Evolutionary conservation across 2,797 vertebrate species (phyloP), one percentile per base, ranked within the genome.

Genomic region (Argentina silus): DNA sequence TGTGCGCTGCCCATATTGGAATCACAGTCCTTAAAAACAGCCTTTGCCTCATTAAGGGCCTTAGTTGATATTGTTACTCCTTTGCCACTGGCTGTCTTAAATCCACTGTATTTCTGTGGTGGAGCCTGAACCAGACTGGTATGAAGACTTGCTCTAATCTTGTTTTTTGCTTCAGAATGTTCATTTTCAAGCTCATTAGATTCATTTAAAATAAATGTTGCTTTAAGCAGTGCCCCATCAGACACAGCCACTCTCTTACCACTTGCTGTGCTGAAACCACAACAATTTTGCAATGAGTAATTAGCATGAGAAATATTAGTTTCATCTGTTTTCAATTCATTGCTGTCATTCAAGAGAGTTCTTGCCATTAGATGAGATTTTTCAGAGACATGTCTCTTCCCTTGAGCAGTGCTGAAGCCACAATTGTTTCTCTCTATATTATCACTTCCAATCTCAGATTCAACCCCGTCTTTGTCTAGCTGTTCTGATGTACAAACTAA

Each of bases 191-290:
- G 74, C 3, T 80, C 85, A 51, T 77, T n/a, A 55, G 80, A 86
- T 57, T 95, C 93, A 71, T 90, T 85, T 60, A 95, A 90, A 76
- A 94, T 79, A 17, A 72, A 70, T 68, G 93, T 93, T 12, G 92
- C 93, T 89, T 93, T 94, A 66, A 86, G 69, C 66, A 95, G 72
- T 51, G 93, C 88, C 27, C 81, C 90, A 84, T 92, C 79, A 70
- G 95, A 96, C 60, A 95, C 67, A 0, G 64, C 67, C 10, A 95
- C 91, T 11, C 74, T 90, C 75, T 94, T 94, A 75, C 94, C 94
- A 67, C 92, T 91, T 74, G 93, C 95, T 76, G 94, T 95, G 75
- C 77, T 82, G 71, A 89, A 90, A 44, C 92, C 94, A 85, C 81
- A 65, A 19, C 19, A 59, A 12, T 7, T 68, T 57, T 65, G 75